Base-by-base conservation (phyloP, 2,888 invertebrate genomes). In the Lamellibrachia columna region DNA sequence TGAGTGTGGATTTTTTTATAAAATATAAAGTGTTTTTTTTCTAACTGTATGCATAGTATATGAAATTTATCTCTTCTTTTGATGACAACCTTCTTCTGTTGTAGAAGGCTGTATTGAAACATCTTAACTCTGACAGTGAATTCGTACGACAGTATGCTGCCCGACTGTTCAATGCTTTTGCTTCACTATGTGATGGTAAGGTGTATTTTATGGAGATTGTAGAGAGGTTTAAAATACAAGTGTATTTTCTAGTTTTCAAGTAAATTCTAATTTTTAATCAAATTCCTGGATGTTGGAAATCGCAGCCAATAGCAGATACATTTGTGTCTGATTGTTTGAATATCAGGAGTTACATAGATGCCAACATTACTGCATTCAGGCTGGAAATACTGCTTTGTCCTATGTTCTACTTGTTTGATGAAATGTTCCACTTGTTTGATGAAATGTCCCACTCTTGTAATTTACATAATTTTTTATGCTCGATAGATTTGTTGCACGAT, bases 101-200 rank as follows among this genome's bases (percentile, higher is more conserved):
- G n/a, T 95, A 96, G 96, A 94, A 95, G 92, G 94, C 95, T n/a
- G 95, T 96, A 7, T 93, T 96, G 93, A 94, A 95, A 7, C 94
- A 96, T 55, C 93, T 96, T 53, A 95, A 95, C 28, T 95, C 96
- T 7, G 94, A 94, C 11, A 95, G 95, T 93, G 94, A 95, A 40
- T 94, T 95, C 7, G 95, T 96, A 9, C 95, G 95, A 95, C 97
- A 98, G 96, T 97, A 97, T 93, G 96, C 97, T 75, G 97, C 97
- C 4, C 97, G 98, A 94, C 96, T 98, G 91, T 96, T 98, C 93
- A 98, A 98, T 95, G 97, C 97, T 0, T 96, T 98, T 93, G 97
- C 97, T 22, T 98, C 98, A 0, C 96, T 97, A 92, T 97, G 97
- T 95, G 96, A 97, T 93, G 98, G 97, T 93, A 96, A 97, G 94